Evolutionary conservation across 2,888 invertebrate species (phyloP).

Genomic region (Drosophila sordidapex): DNA sequence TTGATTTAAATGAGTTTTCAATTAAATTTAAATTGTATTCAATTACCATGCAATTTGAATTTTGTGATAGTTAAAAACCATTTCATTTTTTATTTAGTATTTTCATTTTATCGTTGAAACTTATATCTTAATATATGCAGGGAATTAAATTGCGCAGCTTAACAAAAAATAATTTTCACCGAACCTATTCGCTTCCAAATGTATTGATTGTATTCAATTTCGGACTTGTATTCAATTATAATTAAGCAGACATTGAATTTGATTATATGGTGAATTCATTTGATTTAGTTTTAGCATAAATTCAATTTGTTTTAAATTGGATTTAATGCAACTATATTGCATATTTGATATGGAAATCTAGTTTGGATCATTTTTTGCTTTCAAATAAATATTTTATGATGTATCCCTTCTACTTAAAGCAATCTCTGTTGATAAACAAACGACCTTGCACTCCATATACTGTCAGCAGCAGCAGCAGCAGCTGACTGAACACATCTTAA

Average conservation of each 20-base stretch:
- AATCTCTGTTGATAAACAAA: constrained; percentile 23
- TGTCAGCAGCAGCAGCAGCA: constrained; percentile 6
- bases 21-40: background rate
- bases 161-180: background rate
- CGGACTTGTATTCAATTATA: constrained; percentile 7
- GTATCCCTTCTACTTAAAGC: background rate
- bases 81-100: background rate
- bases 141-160: background rate
- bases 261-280: constrained; percentile 2
- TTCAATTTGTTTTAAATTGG: background rate
- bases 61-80: background rate
- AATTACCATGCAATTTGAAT: background rate
- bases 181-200: background rate
- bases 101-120: background rate
- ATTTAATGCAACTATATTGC: background rate
- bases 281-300: constrained; percentile 4
- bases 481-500: background rate
- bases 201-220: constrained; percentile 22
- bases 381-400: background rate
- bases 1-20: constrained; percentile 1
- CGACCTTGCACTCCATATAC: constrained; percentile 15
- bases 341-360: background rate
- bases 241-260: constrained; percentile 5
- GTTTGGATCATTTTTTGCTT: background rate
- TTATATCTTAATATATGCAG: background rate